A percentile compares a stretch with the other conserved stretches of the same genome.
Evolutionary conservation across 92 coral and sea anemone species (phyloP).

Genomic region (Galaxea fascicularis): DNA sequence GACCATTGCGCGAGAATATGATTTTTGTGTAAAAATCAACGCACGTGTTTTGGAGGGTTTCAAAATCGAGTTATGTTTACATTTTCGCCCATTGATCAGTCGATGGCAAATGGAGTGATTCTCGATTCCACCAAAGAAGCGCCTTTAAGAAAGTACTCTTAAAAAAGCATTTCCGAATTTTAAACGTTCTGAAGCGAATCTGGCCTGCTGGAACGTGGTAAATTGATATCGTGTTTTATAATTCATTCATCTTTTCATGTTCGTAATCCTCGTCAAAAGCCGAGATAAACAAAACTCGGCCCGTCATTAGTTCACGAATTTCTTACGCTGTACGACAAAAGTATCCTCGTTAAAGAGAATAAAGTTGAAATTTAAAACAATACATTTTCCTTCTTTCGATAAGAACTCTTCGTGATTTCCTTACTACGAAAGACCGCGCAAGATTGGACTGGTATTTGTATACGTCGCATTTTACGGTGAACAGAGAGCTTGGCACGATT

Average conservation of each 20-base stretch:
- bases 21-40: neutral
- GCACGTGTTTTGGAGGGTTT: slow-evolving; percentile 32
- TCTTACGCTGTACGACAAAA: neutral
- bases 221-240: neutral
- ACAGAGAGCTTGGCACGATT: slow-evolving; percentile 1
- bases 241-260: slow-evolving; percentile 16
- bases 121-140: neutral
- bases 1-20: neutral
- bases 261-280: neutral
- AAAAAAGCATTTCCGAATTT: neutral
- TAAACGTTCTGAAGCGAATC: neutral
- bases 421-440: neutral
- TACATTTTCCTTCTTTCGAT: neutral
- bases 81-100: neutral
- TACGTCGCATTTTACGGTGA: slow-evolving; percentile 7
- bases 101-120: neutral
- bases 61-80: slow-evolving; percentile 14
- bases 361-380: neutral
- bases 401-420: neutral
- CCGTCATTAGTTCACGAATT: neutral
- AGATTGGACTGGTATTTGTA: slow-evolving; percentile 9
- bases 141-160: neutral
- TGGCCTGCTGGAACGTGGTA: neutral
- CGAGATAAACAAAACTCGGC: neutral
- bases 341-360: neutral